Conservation (phyloP, 2,888 invertebrate species). For the Chromoteleia sp. region DNA sequence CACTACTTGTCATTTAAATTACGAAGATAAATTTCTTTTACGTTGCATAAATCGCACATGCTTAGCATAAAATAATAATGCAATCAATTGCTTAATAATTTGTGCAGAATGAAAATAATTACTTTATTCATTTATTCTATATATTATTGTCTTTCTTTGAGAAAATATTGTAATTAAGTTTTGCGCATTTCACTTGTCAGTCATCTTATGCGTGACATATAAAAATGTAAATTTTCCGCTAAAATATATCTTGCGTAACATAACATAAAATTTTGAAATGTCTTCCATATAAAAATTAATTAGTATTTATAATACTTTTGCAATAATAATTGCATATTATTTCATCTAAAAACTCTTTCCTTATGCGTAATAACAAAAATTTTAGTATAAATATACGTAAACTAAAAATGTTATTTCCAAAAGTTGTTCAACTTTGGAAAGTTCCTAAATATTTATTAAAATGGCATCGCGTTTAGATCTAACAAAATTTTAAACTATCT, state of each 20-base stretch:
- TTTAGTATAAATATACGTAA: not conserved
- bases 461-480: constrained; percentile 37
- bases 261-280: too few relatives aligned
- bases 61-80: not conserved
- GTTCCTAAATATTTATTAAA: constrained; percentile 15
- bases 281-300: not conserved
- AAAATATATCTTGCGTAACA: too few relatives aligned
- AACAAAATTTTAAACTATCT: constrained; percentile 5
- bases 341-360: not conserved
- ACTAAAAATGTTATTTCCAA: constrained; percentile 13
- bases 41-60: not conserved
- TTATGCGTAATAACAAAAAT: not conserved
- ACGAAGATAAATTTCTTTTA: not conserved
- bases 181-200: too few relatives aligned
- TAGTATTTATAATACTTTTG: too few relatives aligned
- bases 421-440: constrained; percentile 11
- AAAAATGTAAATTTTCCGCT: too few relatives aligned
- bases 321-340: not conserved
- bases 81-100: too few relatives aligned
- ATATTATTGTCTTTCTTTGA: too few relatives aligned
- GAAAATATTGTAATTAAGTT: too few relatives aligned
- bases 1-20: not conserved
- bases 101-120: too few relatives aligned
- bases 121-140: too few relatives aligned
- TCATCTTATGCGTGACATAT: too few relatives aligned